These are phyloP conservation scores for Botrylloides violaceus DNA, from an alignment of 23 tunicate genomes.

Conservation along the genomic window DNA sequence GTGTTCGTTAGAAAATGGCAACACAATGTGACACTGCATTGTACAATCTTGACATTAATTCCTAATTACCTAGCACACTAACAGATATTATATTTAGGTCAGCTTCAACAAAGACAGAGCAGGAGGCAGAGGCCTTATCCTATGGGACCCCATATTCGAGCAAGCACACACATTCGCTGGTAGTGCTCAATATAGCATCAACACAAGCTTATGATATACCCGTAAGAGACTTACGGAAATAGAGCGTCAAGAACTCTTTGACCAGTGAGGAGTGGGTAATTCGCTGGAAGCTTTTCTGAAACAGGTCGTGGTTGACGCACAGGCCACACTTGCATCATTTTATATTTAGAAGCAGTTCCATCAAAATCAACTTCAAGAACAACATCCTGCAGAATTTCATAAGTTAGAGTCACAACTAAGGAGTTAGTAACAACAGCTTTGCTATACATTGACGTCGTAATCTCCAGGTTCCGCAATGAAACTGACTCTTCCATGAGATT, in stretches of 20 bases:
- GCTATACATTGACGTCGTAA: slow-evolving; percentile 76
- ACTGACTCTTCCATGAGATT: slow-evolving; percentile 76
- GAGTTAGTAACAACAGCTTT: not conserved
- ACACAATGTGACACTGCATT: no score
- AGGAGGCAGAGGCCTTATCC: no score
- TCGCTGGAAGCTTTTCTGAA: slow-evolving; percentile 91
- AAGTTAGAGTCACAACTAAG: not conserved
- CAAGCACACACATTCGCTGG: no score
- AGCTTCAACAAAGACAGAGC: no score
- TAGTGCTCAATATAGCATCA: no score
- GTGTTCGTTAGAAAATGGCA: no score
- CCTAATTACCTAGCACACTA: no score
- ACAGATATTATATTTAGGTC: no score
- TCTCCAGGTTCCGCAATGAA: slow-evolving; percentile 94
- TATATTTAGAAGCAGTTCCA: slow-evolving; percentile 49
- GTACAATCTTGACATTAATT: no score
- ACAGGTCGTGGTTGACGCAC: slow-evolving; percentile 99
- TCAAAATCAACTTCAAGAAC: slow-evolving; percentile 90
- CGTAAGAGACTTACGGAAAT: slow-evolving; percentile 91
- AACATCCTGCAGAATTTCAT: slow-evolving; percentile 34
- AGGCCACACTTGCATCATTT: slow-evolving; percentile 97
- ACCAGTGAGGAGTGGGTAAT: slow-evolving; percentile 92
- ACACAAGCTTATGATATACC: no score
- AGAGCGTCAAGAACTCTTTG: slow-evolving; percentile 96
- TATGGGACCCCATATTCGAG: no score